Base-by-base conservation (phyloP, 1,140 invertebrate genomes). In the Hycleus cichorii region DNA sequence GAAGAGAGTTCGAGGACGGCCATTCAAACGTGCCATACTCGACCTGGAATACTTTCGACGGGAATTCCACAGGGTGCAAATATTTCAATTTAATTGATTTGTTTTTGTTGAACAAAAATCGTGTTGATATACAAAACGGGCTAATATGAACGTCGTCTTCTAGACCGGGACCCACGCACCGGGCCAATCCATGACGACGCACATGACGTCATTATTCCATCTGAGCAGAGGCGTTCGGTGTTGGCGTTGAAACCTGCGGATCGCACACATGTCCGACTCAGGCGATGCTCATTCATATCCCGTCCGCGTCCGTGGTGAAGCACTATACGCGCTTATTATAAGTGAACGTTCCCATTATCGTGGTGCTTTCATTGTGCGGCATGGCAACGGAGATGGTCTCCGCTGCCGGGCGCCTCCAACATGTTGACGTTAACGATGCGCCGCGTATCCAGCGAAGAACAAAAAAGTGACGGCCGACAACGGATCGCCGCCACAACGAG, bases 381-480 rank as follows among this genome's bases (percentile, higher is more conserved):
- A 62, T 63, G 61, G 66, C 64, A 62, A 50, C 63, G 59, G 61
- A 47, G 52, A 18, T n/a, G 32, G 12, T 39, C 52, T 58, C 57
- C 64, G 60, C 57, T 61, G 62, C 56, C 60, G 49, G 44, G 57
- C 59, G 62, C 58, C 61, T 59, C 49, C 69, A 71, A 62, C 49
- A 70, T 72, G 69, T 61, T 72, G 62, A 69, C 70, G 50, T 59
- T 72, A 49, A 59, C 67, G 62, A 72, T 72, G 70, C 67, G 67
- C 58, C 66, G 70, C 7, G 32, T 4, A 32, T 32, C 32, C 32
- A 32, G 32, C 32, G 32, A 32, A 55, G 65, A 69, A 65, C 60
- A 62, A 61, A 65, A 69, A 44, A 62, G 58, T 50, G 61, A 59
- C 43, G 58, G 38, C 12, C 66, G 66, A 39, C 61, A 65, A 52